Evolutionary conservation across 2,113 vertebrate species (phyloP).

Genomic region (Montifringilla adamsi): DNA sequence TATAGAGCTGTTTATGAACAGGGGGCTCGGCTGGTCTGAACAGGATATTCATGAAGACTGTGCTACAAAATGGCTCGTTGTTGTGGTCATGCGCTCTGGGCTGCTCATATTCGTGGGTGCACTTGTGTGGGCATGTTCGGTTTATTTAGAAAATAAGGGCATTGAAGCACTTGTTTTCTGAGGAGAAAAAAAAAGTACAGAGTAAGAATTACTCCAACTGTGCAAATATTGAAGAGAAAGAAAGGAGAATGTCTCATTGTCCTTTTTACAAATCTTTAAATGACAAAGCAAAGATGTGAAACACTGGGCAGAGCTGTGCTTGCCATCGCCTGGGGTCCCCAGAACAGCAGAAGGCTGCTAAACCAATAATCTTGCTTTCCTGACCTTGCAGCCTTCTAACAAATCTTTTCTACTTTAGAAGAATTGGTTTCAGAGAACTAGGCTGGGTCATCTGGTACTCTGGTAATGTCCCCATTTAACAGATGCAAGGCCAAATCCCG

Average conservation of each 20-base stretch:
- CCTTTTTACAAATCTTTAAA: conserved; percentile 30
- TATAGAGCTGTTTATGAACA: conserved; percentile 57
- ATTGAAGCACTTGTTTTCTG: conserved; percentile 62
- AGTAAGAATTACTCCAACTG: conserved; percentile 45
- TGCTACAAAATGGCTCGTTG: conserved; percentile 32
- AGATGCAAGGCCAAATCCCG: conserved; percentile 12
- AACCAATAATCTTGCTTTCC: conserved; percentile 44
- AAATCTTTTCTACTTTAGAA: conserved; percentile 40
- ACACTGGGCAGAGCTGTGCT: background rate
- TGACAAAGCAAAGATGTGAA: conserved; percentile 31
- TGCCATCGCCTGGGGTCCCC: background rate
- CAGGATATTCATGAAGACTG: conserved; percentile 55
- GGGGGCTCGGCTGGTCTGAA: conserved; percentile 35
- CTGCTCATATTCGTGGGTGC: conserved; percentile 51
- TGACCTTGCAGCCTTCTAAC: conserved; percentile 41
- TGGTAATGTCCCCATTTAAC: conserved; percentile 14
- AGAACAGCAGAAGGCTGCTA: conserved; percentile 12
- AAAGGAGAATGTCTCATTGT: conserved; percentile 19
- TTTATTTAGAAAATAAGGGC: conserved; percentile 67
- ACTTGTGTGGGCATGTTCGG: conserved; percentile 62
- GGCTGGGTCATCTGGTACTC: conserved; percentile 3
- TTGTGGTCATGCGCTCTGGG: conserved; percentile 54
- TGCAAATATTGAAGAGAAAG: conserved; percentile 50
- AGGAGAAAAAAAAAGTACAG: background rate
- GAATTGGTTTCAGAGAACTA: conserved; percentile 28